Conservation (phyloP, 2,888 invertebrate species). For the Temnothorax ravouxi region DNA sequence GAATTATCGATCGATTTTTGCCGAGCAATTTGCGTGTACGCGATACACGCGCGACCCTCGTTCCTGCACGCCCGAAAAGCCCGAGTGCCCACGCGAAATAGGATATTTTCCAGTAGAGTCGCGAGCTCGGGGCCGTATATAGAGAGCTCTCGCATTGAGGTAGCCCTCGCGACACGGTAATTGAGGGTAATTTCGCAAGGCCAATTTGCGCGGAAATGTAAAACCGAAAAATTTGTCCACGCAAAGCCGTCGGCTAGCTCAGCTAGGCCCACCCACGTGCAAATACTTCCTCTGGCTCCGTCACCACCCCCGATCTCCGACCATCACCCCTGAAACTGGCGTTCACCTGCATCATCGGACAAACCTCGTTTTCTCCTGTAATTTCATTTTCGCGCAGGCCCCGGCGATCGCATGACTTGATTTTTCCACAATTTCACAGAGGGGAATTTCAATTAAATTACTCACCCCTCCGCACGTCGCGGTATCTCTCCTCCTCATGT, state of each 20-base stretch:
- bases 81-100: constrained; percentile 46
- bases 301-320: constrained; percentile 20
- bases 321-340: constrained; percentile 62
- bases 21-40: constrained; percentile 59
- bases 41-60: not conserved
- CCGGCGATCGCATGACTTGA: constrained; percentile 83
- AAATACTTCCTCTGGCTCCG: constrained; percentile 35
- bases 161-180: constrained; percentile 70
- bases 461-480: constrained; percentile 54
- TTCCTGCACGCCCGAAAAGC: not conserved
- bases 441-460: constrained; percentile 83
- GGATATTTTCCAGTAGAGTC: constrained; percentile 73
- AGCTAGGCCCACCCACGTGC: constrained; percentile 23
- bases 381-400: constrained; percentile 84
- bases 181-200: constrained; percentile 82
- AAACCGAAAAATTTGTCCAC: constrained; percentile 79
- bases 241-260: constrained; percentile 40
- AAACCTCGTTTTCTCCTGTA: constrained; percentile 83
- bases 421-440: constrained; percentile 83
- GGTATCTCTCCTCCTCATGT: constrained; percentile 59
- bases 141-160: constrained; percentile 41
- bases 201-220: constrained; percentile 81
- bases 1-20: constrained; percentile 73
- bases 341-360: constrained; percentile 83
- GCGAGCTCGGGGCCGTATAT: constrained; percentile 59